Evolutionary conservation across 2,113 vertebrate species (phyloP), one percentile per base, ranked within the genome.

Genomic region (Urocitellus parryii): DNA sequence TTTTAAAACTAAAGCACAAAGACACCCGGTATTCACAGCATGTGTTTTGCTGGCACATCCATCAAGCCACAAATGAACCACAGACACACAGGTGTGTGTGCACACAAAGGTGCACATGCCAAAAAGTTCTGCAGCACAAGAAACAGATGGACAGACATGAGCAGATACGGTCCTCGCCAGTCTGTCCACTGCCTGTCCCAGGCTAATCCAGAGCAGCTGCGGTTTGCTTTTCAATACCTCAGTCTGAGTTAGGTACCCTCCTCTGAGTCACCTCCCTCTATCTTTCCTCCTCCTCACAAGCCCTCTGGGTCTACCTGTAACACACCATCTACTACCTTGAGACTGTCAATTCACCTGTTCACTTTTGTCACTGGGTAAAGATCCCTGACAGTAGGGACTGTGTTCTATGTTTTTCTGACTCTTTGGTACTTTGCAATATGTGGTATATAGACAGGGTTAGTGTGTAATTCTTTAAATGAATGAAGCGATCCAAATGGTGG

Each of bases 391-490:
- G 1, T 1, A 45, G 39, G 48, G 83, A 20, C 48, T 24, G 17
- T 7, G 13, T n/a, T 68, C 78, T 56, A 0, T 10, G 0, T 17
- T 16, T 67, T 80, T 96, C 39, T 25, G 45, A 74, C 20, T 84
- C 74, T 39, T 68, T 29, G 22, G 34, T 65, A 22, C 65, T 76
- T 77, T 27, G 9, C 10, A 20, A 39, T 5, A 5, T 74, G 51
- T 73, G 27, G 34, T 34, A 1, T 17, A 42, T 3, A 48, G 2
- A 17, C 27, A 51, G 82, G 42, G 91, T 79, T 93, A 90, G 73
- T 8, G n/a, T 17, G 1, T 1, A 61, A 9, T 32, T 18, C 63
- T 83, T 89, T 89, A 72, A 88, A 85, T 72, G 92, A 94, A 96
- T n/a, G 77, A 80, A 92, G 77, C 68, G 45, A 82, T 51, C 27